Percentiles rank a stretch among this genome's conserved stretches.
phyloP scores from a whole-genome alignment of 2,113 vertebrate genomes.

The Ginglymostoma cirratum region DNA sequence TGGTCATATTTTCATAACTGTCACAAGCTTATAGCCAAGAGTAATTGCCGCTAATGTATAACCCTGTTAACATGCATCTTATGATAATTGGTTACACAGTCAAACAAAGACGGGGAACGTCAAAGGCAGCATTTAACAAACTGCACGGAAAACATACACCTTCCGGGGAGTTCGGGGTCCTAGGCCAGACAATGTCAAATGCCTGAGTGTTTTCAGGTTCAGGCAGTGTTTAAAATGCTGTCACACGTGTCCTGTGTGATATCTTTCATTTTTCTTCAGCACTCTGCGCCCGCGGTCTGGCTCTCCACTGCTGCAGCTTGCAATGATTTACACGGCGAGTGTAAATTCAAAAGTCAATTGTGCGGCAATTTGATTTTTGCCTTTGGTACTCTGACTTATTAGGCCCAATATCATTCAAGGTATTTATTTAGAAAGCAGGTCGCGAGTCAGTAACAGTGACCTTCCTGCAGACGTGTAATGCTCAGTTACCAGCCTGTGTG shows the following conservation, averaged over 20 bases:
- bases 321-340: slow-evolving; percentile 6
- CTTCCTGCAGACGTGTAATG: background rate
- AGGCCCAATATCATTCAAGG: background rate
- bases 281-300: background rate
- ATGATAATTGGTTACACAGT: background rate
- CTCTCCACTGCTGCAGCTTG: no score
- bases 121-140: slow-evolving; percentile 9
- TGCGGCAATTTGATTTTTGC: slow-evolving; percentile 14
- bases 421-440: slow-evolving; percentile 22
- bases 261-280: background rate
- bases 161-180: background rate
- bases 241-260: background rate
- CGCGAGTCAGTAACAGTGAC: background rate
- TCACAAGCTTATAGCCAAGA: no score
- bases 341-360: slow-evolving; percentile 33
- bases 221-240: background rate
- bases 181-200: background rate
- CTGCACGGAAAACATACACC: background rate
- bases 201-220: background rate
- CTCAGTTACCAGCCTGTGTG: background rate
- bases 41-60: background rate
- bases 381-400: background rate
- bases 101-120: background rate
- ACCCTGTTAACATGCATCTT: background rate
- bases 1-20: no score